phyloP scores from a whole-genome alignment of 53 echinoderm and acorn worm species.

The Glandiceps talaboti region DNA sequence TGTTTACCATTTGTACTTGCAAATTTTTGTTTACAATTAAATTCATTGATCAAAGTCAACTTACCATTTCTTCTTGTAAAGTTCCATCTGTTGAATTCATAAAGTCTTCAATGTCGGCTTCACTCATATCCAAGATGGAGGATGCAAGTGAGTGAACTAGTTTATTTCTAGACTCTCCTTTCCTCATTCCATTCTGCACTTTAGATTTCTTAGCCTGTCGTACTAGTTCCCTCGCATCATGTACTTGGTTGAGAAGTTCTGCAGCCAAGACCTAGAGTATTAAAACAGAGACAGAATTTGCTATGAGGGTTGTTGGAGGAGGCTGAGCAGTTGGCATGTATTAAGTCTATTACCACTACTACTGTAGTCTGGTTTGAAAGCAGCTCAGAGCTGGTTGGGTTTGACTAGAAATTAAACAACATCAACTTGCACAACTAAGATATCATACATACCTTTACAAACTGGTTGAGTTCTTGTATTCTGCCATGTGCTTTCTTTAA shows the following conservation, averaged over 20 bases:
- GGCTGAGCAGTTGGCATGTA: neutral
- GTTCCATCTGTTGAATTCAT: conserved; percentile 11
- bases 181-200: neutral
- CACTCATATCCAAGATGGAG: conserved; percentile 77
- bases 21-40: no score
- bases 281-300: neutral
- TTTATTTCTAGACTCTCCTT: conserved; percentile 34
- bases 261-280: conserved; percentile 6
- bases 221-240: conserved; percentile 11
- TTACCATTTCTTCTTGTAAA: conserved; percentile 14
- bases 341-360: neutral
- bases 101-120: conserved; percentile 74
- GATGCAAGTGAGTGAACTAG: conserved; percentile 88
- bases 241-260: neutral
- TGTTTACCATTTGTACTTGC: no score
- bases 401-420: no score
- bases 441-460: conserved; percentile 50
- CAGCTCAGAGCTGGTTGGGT: no score
- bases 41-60: no score
- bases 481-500: conserved; percentile 34
- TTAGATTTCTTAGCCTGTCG: conserved; percentile 3
- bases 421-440: no score
- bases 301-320: neutral
- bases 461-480: conserved; percentile 28
- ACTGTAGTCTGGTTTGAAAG: neutral